Base-by-base conservation (phyloP, 2,113 vertebrate genomes). In the Acanthisitta chloris region DNA sequence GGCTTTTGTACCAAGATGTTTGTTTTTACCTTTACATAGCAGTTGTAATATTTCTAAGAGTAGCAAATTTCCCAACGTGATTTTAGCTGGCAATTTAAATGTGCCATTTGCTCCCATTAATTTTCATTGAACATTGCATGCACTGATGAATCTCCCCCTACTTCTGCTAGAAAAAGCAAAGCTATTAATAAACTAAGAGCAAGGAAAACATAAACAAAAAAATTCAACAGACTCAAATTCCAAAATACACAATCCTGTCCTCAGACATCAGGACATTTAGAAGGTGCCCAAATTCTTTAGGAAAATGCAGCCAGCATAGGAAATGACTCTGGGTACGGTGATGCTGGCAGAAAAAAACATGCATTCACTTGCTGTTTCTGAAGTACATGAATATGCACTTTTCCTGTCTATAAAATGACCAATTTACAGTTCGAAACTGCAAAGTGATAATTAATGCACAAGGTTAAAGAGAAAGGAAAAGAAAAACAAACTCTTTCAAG, bases 401-500 rank as follows among this genome's bases (percentile, higher is more conserved):
- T 92, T 77, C 59, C 51, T 88, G 25, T 45, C 64, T 76, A 71
- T 42, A 83, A 82, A 94, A 67, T 55, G 76, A 86, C 80, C 79
- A 55, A 83, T 79, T 81, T 94, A 82, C 81, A 10, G 1, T 65
- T 87, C 0, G 7, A 93, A 92, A 92, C 71, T 52, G 88, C 52
- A 72, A 83, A 87, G 83, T 2, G 13, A 69, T 93, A 96, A 95
- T 91, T 96, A 94, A 89, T 87, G 91, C 51, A 52, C 92, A 94
- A 82, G 61, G 79, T 72, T 86, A 91, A 85, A 93, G 42, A 91
- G 73, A 88, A 83, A 78, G 72, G 36, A 67, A 81, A 96, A 62
- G 28, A 49, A 59, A 88, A 59, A 94, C 55, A 79, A 54, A 58
- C 34, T 64, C 67, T 93, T 92, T 83, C 58, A 81, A 91, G 88